Base-by-base conservation (phyloP, 2,888 invertebrate species). In the Arge pagana region DNA sequence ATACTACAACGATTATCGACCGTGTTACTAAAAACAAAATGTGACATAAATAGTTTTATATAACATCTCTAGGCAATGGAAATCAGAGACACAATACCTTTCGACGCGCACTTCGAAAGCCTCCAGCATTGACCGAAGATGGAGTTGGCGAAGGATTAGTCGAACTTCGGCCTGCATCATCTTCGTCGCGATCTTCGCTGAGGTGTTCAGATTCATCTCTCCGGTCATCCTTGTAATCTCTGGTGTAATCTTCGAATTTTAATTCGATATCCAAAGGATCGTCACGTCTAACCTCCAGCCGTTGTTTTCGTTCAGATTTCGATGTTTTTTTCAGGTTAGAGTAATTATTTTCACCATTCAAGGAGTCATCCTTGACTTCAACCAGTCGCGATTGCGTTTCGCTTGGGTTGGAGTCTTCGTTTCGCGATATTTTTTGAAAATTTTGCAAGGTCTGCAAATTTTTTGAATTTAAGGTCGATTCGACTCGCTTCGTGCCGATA, bases 121-220 rank as follows among this genome's bases (percentile, higher is more conserved):
- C 67, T 10, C 70, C 67, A 24, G 65, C 65, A 30, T 71, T 72
- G 19, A 61, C 63, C 33, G 67, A 70, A 2, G 72, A 71, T 23
- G 70, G 70, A 10, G 75, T 76, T 1, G 76, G 76, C 1, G 76
- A 76, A 1, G 72, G 68, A 64, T 75, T 75, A 3, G 74, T 67
- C 0, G 75, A 76, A 45, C 71, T 82, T 60, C 82, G 81, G 41
- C 82, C 83, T 28, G 79, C 80, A 62, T 83, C 83, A 58, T 82
- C 81, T 57, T 70, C 68, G 7, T 73, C 74, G 3, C 71, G 66
- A 43, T 77, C 77, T 16, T 73, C 74, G 48, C 74, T 76, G 13
- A 41, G 31, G 15, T 51, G 50, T 4, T 33, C 50, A 18, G 13
- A n/a, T 8, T 51, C 50, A 13, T 51, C 50, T 39, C 61, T 53